Evolutionary conservation across 1,140 invertebrate species (phyloP).

Genomic region (Ganaspis sp.): DNA sequence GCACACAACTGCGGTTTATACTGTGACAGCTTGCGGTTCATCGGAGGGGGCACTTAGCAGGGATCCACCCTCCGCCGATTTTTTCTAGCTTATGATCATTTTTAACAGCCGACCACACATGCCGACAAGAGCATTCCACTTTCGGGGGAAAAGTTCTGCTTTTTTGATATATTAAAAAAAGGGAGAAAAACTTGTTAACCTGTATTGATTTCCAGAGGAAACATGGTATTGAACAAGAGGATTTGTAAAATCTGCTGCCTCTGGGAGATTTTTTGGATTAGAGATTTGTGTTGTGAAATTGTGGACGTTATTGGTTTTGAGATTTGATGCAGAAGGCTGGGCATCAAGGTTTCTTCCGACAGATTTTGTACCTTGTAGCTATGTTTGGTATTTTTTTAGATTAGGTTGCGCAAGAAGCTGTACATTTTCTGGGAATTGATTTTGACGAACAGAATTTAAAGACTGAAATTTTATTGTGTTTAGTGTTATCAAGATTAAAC

Average conservation of each 20-base stretch:
- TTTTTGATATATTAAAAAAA: neutral
- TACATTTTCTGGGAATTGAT: too few species aligned
- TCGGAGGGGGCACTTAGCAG: constrained; percentile 42
- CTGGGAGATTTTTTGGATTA: constrained; percentile 28
- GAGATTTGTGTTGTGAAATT: neutral
- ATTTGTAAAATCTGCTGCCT: constrained; percentile 13
- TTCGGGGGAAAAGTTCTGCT: neutral
- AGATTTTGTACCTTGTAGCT: too few species aligned
- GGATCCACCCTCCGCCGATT: constrained; percentile 26
- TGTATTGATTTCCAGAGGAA: constrained; percentile 5
- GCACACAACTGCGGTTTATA: constrained; percentile 54
- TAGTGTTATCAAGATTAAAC: too few species aligned
- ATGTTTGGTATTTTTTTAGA: too few species aligned
- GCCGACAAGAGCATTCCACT: neutral
- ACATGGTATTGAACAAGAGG: neutral
- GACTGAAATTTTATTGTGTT: too few species aligned
- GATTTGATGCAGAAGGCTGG: too few species aligned
- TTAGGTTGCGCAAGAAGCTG: too few species aligned
- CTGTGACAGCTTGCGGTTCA: constrained; percentile 57
- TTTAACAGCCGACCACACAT: constrained; percentile 17
- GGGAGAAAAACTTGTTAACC: neutral
- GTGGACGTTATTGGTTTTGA: too few species aligned
- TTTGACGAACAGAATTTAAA: too few species aligned
- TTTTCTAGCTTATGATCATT: constrained; percentile 29
- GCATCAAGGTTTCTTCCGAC: too few species aligned